A percentile compares a stretch with the other conserved stretches of the same genome.
Conservation (phyloP, 2,888 invertebrate genomes). For the Oligia fasciuncula region DNA sequence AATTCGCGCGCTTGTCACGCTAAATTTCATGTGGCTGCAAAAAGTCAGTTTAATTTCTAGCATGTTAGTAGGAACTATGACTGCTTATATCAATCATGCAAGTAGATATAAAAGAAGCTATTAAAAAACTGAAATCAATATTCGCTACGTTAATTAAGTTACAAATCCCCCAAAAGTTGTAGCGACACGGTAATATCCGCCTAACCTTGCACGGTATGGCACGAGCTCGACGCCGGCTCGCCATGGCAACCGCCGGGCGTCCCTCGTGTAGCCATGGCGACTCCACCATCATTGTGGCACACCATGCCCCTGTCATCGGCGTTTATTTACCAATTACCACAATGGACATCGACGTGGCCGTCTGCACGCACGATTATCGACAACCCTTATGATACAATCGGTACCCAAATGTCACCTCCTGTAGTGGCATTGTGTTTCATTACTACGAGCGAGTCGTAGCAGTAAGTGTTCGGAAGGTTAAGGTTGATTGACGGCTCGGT, state of each 20-base stretch:
- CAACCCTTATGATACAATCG: conserved; percentile 67
- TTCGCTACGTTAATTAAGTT: conserved; percentile 68
- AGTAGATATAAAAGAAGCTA: conserved; percentile 11
- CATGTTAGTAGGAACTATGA: not conserved
- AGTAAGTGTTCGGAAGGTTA: conserved; percentile 65
- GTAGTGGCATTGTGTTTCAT: conserved; percentile 51
- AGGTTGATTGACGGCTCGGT: conserved; percentile 68
- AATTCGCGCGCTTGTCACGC: conserved; percentile 26
- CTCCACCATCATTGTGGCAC: conserved; percentile 65
- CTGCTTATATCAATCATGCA: conserved; percentile 13
- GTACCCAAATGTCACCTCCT: conserved; percentile 46
- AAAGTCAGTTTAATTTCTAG: not conserved
- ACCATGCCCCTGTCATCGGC: conserved; percentile 71
- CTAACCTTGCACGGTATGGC: conserved; percentile 78
- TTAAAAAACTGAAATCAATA: conserved; percentile 60
- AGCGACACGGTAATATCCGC: conserved; percentile 44
- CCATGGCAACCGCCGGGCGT: conserved; percentile 79
- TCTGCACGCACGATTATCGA: conserved; percentile 71
- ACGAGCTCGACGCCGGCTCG: conserved; percentile 60
- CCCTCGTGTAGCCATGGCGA: conserved; percentile 80
- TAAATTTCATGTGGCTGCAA: conserved; percentile 21
- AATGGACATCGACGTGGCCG: conserved; percentile 73
- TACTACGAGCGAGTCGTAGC: conserved; percentile 54
- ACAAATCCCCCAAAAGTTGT: conserved; percentile 68
- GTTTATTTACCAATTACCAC: conserved; percentile 83